Base-by-base conservation (phyloP, 2,888 invertebrate species). In the Quadriops clusia region DNA sequence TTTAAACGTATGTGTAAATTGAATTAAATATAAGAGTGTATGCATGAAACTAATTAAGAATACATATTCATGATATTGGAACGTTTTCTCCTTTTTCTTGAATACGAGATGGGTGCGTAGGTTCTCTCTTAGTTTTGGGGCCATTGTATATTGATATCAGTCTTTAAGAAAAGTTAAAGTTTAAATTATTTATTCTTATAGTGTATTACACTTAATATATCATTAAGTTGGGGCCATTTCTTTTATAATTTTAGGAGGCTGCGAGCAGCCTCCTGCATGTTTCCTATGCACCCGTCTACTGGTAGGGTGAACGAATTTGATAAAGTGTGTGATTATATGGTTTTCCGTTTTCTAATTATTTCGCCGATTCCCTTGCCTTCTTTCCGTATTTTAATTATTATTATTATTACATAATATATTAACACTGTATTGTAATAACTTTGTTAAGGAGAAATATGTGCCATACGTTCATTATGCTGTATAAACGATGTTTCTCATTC, bases 1-100 rank as follows among this genome's bases (percentile, higher is more conserved):
- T 53, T 47, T 54, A 49, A 51, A 53, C 41, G 29, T 50, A 50
- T 46, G 47, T 54, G 54, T 53, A 53, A 51, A 51, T 42, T 42
- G 45, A 40, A 47, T 37, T 45, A 46, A 47, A 49, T 49, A 47
- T 53, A 54, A 52, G 49, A 47, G 44, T 54, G 53, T 56, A 52
- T 55, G 53, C 52, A 56, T 56, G 54, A 50, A n/a, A n/a, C 26
- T 54, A 51, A 51, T 51, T 50, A 47, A 47, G 40, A 41, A 41
- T 39, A 46, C 43, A 45, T 47, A 50, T 47, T 47, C 45, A 49
- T 46, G 44, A 49, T 54, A 54, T 54, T 50, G 49, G 45, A 45
- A 37, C 32, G 45, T 54, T 55, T 59, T 60, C 58, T 60, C 57
- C 58, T 59, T 57, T 52, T 59, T 56, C 46, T 54, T 60, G 60